Conservation (phyloP, 35 echinoderm and acorn worm species). For the Heliocidaris erythrogramma region DNA sequence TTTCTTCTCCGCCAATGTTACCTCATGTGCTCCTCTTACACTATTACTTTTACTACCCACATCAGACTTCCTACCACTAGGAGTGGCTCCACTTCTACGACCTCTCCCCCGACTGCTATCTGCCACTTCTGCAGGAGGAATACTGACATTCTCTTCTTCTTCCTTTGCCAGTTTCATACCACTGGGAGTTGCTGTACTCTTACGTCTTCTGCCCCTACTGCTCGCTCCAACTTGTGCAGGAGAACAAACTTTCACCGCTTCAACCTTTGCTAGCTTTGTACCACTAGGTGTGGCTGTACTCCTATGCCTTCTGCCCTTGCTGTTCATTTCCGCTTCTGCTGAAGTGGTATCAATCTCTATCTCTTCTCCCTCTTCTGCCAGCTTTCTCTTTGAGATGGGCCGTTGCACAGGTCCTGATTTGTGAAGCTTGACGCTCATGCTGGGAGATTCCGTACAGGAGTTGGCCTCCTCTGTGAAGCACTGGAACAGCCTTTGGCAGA, state of each 20-base stretch:
- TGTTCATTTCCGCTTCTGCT: neutral
- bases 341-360: neutral
- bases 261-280: neutral
- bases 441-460: neutral
- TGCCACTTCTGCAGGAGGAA: neutral
- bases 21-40: neutral
- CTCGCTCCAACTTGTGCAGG: neutral
- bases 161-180: neutral
- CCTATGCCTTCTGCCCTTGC: neutral
- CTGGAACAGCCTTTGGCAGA: constrained; percentile 14
- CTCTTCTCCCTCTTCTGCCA: neutral
- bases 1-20: neutral
- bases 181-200: neutral
- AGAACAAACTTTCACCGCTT: neutral
- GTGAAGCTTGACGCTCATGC: constrained; percentile 14
- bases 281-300: neutral
- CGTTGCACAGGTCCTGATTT: constrained; percentile 24
- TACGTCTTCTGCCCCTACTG: neutral
- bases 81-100: neutral
- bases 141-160: neutral
- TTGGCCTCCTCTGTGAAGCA: constrained; percentile 28
- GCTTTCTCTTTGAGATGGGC: neutral
- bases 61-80: neutral
- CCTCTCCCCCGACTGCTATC: neutral
- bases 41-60: neutral